Conservation (phyloP, 2,797 vertebrate genomes). For the Leucoraja ocellata region DNA sequence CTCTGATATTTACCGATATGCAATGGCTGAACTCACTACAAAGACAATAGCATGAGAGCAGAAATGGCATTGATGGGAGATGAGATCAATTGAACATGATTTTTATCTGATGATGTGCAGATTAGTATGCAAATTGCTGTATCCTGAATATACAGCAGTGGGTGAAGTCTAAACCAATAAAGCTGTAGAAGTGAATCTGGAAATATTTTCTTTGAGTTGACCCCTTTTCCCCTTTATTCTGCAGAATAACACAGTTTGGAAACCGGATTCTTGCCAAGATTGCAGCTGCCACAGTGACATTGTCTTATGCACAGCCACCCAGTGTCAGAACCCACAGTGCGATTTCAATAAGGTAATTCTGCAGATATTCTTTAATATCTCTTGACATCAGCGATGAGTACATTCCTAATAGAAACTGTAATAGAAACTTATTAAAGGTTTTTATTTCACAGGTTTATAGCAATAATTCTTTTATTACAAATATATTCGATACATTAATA, state of each 20-base stretch:
- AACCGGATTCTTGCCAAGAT: conserved; percentile 72
- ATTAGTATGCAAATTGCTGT: background rate
- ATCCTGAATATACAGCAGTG: background rate
- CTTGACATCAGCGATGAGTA: too few relatives aligned
- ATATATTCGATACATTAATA: background rate
- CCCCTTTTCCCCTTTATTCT: conserved; percentile 40
- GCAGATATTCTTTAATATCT: background rate
- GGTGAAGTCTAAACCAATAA: conserved; percentile 17
- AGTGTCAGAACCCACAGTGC: conserved; percentile 73
- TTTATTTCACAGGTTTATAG: background rate
- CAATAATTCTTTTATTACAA: background rate
- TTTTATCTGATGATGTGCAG: background rate
- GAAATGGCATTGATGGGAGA: background rate
- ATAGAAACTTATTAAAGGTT: background rate
- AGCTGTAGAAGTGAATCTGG: background rate
- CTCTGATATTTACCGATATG: background rate
- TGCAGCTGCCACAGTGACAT: conserved; percentile 69
- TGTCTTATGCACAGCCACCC: conserved; percentile 61
- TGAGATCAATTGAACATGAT: too few relatives aligned
- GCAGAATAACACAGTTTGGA: conserved; percentile 81
- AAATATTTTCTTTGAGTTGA: background rate
- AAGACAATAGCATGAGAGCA: background rate
- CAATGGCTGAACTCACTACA: background rate
- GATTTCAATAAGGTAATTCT: conserved; percentile 72
- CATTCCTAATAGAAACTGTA: background rate